Evolutionary conservation across 2,113 vertebrate species (phyloP).

Genomic region (Propithecus coquereli): DNA sequence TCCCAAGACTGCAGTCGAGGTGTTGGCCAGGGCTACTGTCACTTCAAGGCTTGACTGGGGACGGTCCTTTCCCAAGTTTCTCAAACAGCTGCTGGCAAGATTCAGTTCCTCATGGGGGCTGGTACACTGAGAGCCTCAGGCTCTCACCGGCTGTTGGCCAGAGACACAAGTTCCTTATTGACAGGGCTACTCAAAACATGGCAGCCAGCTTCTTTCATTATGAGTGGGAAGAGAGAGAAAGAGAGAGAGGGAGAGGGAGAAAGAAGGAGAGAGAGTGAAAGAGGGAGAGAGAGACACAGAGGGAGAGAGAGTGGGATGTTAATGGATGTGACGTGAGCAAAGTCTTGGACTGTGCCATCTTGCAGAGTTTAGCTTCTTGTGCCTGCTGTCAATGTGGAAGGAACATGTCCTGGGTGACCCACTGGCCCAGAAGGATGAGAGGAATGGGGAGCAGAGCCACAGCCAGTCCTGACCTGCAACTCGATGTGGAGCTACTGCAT

Average conservation of each 20-base stretch:
- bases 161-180: background rate
- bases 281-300: fast-evolving
- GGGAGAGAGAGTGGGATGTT: background rate
- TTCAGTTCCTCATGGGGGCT: background rate
- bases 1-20: background rate
- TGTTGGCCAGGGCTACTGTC: background rate
- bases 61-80: background rate
- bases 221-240: no score
- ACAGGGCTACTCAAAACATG: no score
- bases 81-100: background rate
- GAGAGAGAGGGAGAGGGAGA: background rate
- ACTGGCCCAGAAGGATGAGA: background rate
- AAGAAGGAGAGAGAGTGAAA: background rate
- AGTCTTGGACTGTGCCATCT: background rate
- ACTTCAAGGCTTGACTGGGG: fast-evolving
- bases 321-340: fast-evolving
- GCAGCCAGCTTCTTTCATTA: background rate
- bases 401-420: background rate
- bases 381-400: background rate
- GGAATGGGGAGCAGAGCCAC: fast-evolving
- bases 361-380: background rate
- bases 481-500: fast-evolving
- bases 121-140: background rate
- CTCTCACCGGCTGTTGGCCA: background rate
- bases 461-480: fast-evolving